Base-by-base conservation (phyloP, 1,140 invertebrate species). In the Zaprionus nigranus region DNA sequence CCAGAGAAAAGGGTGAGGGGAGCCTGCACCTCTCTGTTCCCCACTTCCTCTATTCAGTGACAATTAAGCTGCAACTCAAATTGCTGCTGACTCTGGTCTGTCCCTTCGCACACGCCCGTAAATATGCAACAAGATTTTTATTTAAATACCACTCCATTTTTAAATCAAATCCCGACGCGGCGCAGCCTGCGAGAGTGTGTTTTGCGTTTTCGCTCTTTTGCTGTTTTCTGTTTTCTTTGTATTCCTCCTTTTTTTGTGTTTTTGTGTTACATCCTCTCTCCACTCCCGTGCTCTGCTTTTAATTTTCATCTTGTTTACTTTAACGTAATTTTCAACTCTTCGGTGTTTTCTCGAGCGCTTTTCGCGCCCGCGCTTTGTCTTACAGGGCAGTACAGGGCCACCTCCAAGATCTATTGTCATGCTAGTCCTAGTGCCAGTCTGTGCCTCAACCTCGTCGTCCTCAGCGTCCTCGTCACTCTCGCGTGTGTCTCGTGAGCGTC, bases 271-370 rank as follows among this genome's bases (percentile, higher is more conserved):
- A 38, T 68, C 38, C 65, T 56, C 13, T 63, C 54, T 59, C 53
- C 57, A 57, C 46, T 68, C 30, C n/a, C 9, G 30, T 34, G 36
- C 64, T 58, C 65, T 60, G 87, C 86, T 90, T 90, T 90, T 90
- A 90, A 87, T 90, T 84, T 87, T 91, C 78, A 91, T 91, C 83
- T 91, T 91, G 87, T 91, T 91, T 91, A 91, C 83, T 91, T 91
- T 91, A 91, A 91, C 79, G 88, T 85, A 83, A 91, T 91, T 91
- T 91, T 91, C 81, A 87, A 91, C 88, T 91, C 83, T 87, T 91
- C 87, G 87, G 83, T 85, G 79, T 90, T 90, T 90, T 90, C 86
- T 82, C 81, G 82, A 86, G 86, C 82, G 72, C 84, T 82, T 87
- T 77, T 78, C 62, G 65, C 81, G 67, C 72, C 65, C 86, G 70